These are phyloP conservation scores for Propithecus deckenii DNA, from an alignment of 2,797 vertebrate genomes.

Conservation along the genomic window DNA sequence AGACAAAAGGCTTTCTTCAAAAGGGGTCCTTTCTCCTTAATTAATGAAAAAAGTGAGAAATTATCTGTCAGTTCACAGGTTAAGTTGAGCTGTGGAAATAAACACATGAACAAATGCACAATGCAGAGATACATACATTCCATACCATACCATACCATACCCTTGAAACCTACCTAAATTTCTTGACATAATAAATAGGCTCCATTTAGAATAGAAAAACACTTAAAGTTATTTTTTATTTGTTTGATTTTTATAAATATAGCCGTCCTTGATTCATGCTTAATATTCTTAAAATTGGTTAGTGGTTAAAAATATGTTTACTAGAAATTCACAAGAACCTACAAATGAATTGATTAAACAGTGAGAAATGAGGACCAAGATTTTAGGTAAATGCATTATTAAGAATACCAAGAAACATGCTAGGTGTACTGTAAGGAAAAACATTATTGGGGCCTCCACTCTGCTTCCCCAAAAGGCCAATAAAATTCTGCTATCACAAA, in stretches of 20 bases:
- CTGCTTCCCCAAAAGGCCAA: not conserved
- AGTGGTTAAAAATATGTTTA: conserved; percentile 12
- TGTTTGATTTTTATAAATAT: conserved; percentile 12
- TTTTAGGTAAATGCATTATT: not conserved
- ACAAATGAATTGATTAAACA: not conserved
- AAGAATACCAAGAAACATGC: not conserved
- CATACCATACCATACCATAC: not conserved
- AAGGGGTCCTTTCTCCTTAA: not conserved
- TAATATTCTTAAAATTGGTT: conserved; percentile 35
- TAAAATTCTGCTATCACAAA: not conserved
- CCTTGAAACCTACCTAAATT: not conserved
- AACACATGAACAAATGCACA: not conserved
- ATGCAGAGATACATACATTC: not conserved
- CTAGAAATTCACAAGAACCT: not conserved
- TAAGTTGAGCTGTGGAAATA: not conserved
- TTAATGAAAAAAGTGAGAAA: conserved; percentile 32
- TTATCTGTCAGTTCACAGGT: not conserved
- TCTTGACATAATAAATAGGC: not conserved
- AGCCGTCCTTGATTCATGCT: not conserved
- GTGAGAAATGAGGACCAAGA: not conserved
- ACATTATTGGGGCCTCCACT: not conserved
- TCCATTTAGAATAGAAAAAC: conserved; percentile 22
- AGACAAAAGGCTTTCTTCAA: not conserved
- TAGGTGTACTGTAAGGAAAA: not conserved
- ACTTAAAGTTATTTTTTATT: not conserved